A percentile compares a stretch with the other conserved stretches of the same genome.
Evolutionary conservation across 2,888 invertebrate genomes (phyloP).

Genomic region (Caenorhabditis imperialis): DNA sequence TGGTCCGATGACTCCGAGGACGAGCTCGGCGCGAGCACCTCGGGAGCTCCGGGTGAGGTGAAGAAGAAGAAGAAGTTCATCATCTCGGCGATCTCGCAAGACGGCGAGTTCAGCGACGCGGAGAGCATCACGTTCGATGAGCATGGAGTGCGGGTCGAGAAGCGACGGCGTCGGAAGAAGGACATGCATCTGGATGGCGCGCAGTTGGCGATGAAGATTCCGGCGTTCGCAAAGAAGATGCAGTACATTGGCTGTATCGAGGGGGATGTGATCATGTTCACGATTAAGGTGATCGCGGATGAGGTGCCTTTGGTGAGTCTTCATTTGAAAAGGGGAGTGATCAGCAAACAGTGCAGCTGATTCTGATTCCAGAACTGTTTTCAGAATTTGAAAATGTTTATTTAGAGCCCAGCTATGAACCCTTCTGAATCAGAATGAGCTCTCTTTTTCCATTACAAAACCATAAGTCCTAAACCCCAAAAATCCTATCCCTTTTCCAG

Average conservation of each 20-base stretch:
- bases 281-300: slow-evolving; percentile 45
- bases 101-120: slow-evolving; percentile 53
- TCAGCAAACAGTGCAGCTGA: too few relatives aligned
- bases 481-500: slow-evolving; percentile 23
- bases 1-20: slow-evolving; percentile 37
- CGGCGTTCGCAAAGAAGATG: slow-evolving; percentile 53
- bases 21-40: slow-evolving; percentile 16
- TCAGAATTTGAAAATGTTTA: background rate
- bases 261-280: slow-evolving; percentile 47
- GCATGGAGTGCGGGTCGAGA: slow-evolving; percentile 40
- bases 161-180: slow-evolving; percentile 36
- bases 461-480: background rate
- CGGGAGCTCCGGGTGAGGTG: slow-evolving; percentile 6
- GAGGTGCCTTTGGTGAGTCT: slow-evolving; percentile 46
- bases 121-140: slow-evolving; percentile 57
- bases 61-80: slow-evolving; percentile 55
- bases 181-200: slow-evolving; percentile 23
- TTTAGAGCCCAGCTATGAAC: background rate
- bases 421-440: background rate
- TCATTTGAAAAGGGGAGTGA: slow-evolving; percentile 4
- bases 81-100: slow-evolving; percentile 53
- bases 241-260: slow-evolving; percentile 59
- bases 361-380: too few relatives aligned
- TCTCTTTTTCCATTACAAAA: background rate
- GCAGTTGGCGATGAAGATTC: slow-evolving; percentile 46